Conservation (phyloP, 2,888 invertebrate species). For the Eupithecia dodoneata region DNA sequence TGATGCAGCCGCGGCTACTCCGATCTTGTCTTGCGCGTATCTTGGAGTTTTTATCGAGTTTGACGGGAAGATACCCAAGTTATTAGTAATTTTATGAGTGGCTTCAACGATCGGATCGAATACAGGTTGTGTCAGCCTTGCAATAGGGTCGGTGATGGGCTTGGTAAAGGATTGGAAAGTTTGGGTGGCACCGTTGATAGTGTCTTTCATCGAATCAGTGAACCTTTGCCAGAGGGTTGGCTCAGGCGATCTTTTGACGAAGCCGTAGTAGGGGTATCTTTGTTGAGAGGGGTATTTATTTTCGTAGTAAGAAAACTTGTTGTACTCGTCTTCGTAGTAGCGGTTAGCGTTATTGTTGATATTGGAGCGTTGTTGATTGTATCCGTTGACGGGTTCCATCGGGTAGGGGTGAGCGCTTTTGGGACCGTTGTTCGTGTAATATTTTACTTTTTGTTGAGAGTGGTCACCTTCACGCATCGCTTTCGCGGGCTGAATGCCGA, state of each 20-base stretch:
- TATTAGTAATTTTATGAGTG: constrained; percentile 91
- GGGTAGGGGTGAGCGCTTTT: constrained; percentile 85
- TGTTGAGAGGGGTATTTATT: constrained; percentile 66
- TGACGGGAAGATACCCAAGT: constrained; percentile 86
- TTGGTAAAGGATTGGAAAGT: constrained; percentile 87
- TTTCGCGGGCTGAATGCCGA: constrained; percentile 90
- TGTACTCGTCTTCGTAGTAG: constrained; percentile 80
- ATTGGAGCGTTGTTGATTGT: constrained; percentile 75
- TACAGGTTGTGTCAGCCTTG: constrained; percentile 86
- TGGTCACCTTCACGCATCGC: constrained; percentile 74
- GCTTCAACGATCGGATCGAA: constrained; percentile 91
- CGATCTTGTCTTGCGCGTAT: constrained; percentile 86
- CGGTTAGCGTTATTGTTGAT: constrained; percentile 72
- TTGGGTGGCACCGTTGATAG: constrained; percentile 88
- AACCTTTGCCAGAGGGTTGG: constrained; percentile 90
- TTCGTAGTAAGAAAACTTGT: constrained; percentile 83
- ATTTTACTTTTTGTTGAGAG: constrained; percentile 73
- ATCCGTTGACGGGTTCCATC: constrained; percentile 78
- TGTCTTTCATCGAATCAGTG: constrained; percentile 89
- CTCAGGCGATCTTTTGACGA: constrained; percentile 83
- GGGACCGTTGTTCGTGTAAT: constrained; percentile 77
- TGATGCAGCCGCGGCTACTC: constrained; percentile 82
- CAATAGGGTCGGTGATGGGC: constrained; percentile 84
- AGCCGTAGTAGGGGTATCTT: constrained; percentile 85
- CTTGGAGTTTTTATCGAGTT: constrained; percentile 75